Evolutionary conservation across 2,797 vertebrate species (phyloP).

Genomic region (Potorous gilbertii): DNA sequence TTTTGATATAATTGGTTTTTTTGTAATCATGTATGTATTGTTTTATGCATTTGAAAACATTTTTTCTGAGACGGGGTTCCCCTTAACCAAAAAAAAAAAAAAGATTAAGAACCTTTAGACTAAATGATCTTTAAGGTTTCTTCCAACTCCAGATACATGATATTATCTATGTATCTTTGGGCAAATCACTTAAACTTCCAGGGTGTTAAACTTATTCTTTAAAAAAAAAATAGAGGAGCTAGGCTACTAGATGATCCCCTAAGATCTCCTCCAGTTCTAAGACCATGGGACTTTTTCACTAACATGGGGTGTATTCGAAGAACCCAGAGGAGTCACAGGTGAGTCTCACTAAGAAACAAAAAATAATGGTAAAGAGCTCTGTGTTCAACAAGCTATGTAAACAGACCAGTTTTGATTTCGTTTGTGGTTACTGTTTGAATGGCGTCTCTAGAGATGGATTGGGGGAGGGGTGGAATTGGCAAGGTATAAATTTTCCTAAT

Average conservation of each 20-base stretch:
- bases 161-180: neutral
- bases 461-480: neutral
- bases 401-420: neutral
- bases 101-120: neutral
- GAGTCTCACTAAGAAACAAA: neutral
- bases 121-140: neutral
- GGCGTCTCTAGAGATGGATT: neutral
- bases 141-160: neutral
- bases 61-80: neutral
- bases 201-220: neutral
- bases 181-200: neutral
- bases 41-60: neutral
- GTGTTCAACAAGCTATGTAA: neutral
- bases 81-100: neutral
- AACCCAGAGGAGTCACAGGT: neutral
- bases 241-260: neutral
- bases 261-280: neutral
- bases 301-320: neutral
- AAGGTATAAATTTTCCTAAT: conserved; percentile 40
- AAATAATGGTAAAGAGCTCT: neutral
- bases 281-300: neutral
- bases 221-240: neutral
- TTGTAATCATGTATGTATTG: neutral
- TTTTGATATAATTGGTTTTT: neutral
- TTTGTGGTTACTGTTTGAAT: neutral